Base-by-base conservation (phyloP, 2,888 invertebrate species). In the Platycheirus rosarum region DNA sequence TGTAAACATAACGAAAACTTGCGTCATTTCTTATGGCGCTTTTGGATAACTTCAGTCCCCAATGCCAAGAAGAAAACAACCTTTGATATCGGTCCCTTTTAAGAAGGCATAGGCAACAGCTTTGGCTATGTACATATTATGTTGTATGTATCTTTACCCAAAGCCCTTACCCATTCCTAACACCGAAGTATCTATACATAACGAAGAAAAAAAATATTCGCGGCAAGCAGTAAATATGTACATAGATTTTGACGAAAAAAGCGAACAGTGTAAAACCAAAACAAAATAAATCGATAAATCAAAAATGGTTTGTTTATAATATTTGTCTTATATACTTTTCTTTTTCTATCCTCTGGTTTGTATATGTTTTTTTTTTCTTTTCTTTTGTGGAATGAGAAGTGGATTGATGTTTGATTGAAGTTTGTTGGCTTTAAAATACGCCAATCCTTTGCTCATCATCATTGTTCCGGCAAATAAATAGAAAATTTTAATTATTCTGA, bases 251-350 rank as follows among this genome's bases (percentile, higher is more conserved):
- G 14, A 14, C 23, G 14, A 40, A 40, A 26, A 11, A 57, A 14
- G 40, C 40, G 20, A 23, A 77, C 35, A 51, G 14, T 35, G n/a
- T 32, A 26, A 65, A 37, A 26, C 57, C 29, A 68, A 75, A 68
- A 46, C 68, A 75, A 60, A 75, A 51, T 48, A 62, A 75, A 66
- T 62, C 69, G 60, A 60, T 63, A 57, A 46, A 73, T 78, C 60
- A 60, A 60, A n/a, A 71, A 53, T 37, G 60, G 42, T 16, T 66
- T 78, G 60, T 66, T 66, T 73, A 40, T 60, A n/a, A n/a, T n/a
- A n/a, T n/a, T n/a, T n/a, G n/a, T n/a, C n/a, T n/a, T n/a, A n/a
- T n/a, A n/a, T n/a, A n/a, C n/a, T n/a, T n/a, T n/a, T n/a, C n/a
- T 29, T 66, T 14, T 44, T 65, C 49, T 53, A 23, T 23, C 6